Evolutionary conservation across 2,888 invertebrate species (phyloP).

Genomic region (Nephrotoma flavescens): DNA sequence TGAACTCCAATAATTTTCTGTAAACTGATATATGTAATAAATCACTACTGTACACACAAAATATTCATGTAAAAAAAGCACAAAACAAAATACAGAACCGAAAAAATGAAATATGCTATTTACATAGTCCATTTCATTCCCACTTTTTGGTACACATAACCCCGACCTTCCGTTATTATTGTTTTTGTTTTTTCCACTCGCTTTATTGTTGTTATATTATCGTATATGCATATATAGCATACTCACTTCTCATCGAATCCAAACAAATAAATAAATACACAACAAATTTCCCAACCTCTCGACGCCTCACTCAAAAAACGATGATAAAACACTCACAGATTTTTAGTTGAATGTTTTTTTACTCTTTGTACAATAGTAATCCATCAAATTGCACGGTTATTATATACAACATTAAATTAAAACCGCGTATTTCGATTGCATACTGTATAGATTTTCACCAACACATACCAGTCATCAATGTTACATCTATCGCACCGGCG

Average conservation of each 20-base stretch:
- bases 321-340: not conserved
- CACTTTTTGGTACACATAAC: not conserved
- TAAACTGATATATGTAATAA: not conserved
- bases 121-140: constrained; percentile 4
- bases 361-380: not conserved
- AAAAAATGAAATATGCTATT: constrained; percentile 2
- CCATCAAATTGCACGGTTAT: not conserved
- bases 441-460: not conserved
- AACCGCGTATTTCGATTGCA: not conserved
- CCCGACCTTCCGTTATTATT: constrained; percentile 3
- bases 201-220: not conserved
- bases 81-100: not conserved
- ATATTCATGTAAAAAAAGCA: not conserved
- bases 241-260: not conserved
- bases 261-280: not conserved
- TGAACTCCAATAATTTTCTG: not conserved
- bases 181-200: not conserved
- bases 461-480: not conserved
- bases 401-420: not conserved
- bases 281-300: not conserved
- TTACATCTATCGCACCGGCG: not conserved
- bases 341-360: not conserved
- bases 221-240: not conserved
- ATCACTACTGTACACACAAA: not conserved
- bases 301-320: not conserved